Evolutionary conservation across 2,113 vertebrate genomes (phyloP).

Genomic region (Otocyon megalotis): DNA sequence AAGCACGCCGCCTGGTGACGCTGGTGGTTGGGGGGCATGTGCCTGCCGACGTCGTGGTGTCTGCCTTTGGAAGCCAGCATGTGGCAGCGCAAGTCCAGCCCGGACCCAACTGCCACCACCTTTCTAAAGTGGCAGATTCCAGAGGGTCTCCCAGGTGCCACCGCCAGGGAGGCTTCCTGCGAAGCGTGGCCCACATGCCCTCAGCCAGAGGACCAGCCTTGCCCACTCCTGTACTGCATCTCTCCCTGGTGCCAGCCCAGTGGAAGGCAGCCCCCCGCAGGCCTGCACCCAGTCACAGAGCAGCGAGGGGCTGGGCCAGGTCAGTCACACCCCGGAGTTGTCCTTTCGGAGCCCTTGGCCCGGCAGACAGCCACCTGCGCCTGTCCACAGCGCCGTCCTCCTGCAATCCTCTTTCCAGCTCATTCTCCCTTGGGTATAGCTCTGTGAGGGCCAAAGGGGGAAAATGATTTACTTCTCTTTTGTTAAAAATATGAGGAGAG

Average conservation of each 20-base stretch:
- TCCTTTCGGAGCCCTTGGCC: slow-evolving; percentile 91
- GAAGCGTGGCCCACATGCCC: slow-evolving; percentile 99
- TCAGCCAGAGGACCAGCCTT: slow-evolving; percentile 98
- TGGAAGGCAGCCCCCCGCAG: slow-evolving; percentile 92
- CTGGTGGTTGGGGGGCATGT: slow-evolving; percentile 97
- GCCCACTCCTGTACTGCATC: slow-evolving; percentile 96
- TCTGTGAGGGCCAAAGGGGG: slow-evolving; percentile 56
- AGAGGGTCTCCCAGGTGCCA: slow-evolving; percentile 97
- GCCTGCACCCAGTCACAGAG: slow-evolving; percentile 96
- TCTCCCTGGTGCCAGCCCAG: slow-evolving; percentile 95
- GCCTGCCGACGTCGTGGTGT: slow-evolving; percentile 95
- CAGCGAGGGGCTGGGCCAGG: slow-evolving; percentile 92
- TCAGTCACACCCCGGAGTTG: slow-evolving; percentile 99
- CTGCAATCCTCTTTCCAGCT: slow-evolving; percentile 63
- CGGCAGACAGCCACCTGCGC: neutral
- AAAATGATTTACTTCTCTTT: slow-evolving; percentile 56
- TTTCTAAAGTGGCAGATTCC: slow-evolving; percentile 98
- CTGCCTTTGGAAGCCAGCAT: no score
- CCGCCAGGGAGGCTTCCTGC: slow-evolving; percentile 98
- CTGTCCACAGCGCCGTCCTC: slow-evolving; percentile 73
- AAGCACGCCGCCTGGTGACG: slow-evolving; percentile 95
- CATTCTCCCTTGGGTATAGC: slow-evolving; percentile 73
- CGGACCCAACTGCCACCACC: slow-evolving; percentile 97
- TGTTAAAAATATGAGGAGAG: neutral
- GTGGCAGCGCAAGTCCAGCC: slow-evolving; percentile 98